These are phyloP conservation scores for Meteorus sp. DNA, from an alignment of 1,140 invertebrate genomes.

Conservation along the genomic window DNA sequence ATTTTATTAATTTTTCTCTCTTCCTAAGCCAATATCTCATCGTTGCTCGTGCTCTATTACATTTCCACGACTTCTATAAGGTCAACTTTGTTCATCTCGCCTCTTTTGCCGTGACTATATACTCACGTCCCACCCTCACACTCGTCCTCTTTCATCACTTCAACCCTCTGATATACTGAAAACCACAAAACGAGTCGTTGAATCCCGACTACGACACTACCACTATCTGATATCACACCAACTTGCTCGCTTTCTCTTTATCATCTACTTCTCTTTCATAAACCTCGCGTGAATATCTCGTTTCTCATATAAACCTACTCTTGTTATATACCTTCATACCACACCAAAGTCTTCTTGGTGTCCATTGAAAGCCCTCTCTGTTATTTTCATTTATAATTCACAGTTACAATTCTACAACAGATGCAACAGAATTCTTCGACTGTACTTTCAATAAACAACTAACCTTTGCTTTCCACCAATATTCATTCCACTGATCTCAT, in stretches of 20 bases:
- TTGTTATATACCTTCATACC: too few species aligned
- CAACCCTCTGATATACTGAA: background rate
- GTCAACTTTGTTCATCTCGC: conserved; percentile 20
- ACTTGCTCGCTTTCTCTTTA: conserved; percentile 15
- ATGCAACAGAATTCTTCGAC: too few species aligned
- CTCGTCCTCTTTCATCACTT: background rate
- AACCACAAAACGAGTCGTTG: background rate
- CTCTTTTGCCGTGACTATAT: background rate
- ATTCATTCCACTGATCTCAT: background rate
- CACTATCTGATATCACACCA: too few species aligned
- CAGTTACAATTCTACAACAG: background rate
- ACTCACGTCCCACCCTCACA: background rate
- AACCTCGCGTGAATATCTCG: too few species aligned
- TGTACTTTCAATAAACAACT: too few species aligned
- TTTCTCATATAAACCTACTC: too few species aligned
- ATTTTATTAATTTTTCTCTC: background rate
- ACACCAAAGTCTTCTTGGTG: too few species aligned
- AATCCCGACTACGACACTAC: background rate
- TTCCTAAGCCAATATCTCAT: conserved; percentile 44
- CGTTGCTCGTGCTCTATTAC: conserved; percentile 49
- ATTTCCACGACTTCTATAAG: conserved; percentile 46
- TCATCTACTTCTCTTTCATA: conserved; percentile 2
- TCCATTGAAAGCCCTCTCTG: too few species aligned
- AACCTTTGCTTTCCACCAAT: too few species aligned
- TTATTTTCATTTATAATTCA: background rate